phyloP scores from a whole-genome alignment of 2,888 invertebrate species.

The Cylloceria caligata region DNA sequence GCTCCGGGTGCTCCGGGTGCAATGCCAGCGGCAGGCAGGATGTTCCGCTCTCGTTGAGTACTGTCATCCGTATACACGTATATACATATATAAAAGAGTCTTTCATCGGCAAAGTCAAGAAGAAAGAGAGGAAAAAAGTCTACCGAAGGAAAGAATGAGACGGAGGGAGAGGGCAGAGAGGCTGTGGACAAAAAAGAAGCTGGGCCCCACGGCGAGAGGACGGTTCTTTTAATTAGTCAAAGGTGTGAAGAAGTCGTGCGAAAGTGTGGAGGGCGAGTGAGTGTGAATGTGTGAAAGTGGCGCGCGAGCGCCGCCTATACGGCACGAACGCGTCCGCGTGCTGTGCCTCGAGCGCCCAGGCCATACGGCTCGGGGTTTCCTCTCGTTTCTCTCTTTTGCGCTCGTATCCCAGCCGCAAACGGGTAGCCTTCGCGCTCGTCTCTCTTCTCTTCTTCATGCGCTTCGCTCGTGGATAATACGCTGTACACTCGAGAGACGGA shows the following conservation, averaged over 20 bases:
- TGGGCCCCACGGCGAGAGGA: slow-evolving; percentile 68
- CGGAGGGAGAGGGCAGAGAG: slow-evolving; percentile 28
- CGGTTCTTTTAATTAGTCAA: slow-evolving; percentile 81
- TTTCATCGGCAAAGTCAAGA: slow-evolving; percentile 29
- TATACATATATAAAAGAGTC: slow-evolving; percentile 38
- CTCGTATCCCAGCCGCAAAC: slow-evolving; percentile 19
- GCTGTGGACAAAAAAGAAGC: slow-evolving; percentile 65
- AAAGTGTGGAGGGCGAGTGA: slow-evolving; percentile 70
- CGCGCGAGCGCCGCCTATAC: slow-evolving; percentile 45
- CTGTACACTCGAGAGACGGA: slow-evolving; percentile 47
- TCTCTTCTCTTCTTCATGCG: slow-evolving; percentile 30
- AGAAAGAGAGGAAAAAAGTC: slow-evolving; percentile 36
- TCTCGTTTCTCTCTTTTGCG: slow-evolving; percentile 4
- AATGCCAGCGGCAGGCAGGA: not conserved
- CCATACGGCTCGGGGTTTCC: slow-evolving; percentile 34
- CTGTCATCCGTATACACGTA: slow-evolving; percentile 19
- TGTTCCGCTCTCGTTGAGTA: slow-evolving; percentile 23
- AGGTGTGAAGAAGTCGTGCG: slow-evolving; percentile 80
- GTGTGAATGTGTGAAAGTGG: slow-evolving; percentile 70
- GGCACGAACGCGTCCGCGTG: slow-evolving; percentile 32
- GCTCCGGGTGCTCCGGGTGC: not conserved
- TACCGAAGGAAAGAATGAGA: slow-evolving; percentile 48
- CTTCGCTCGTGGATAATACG: slow-evolving; percentile 42
- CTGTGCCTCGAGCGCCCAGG: slow-evolving; percentile 51
- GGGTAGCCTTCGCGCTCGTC: not conserved